These are phyloP conservation scores for Pogonocichla stellata DNA, from an alignment of 2,113 vertebrate genomes.

Conservation along the genomic window DNA sequence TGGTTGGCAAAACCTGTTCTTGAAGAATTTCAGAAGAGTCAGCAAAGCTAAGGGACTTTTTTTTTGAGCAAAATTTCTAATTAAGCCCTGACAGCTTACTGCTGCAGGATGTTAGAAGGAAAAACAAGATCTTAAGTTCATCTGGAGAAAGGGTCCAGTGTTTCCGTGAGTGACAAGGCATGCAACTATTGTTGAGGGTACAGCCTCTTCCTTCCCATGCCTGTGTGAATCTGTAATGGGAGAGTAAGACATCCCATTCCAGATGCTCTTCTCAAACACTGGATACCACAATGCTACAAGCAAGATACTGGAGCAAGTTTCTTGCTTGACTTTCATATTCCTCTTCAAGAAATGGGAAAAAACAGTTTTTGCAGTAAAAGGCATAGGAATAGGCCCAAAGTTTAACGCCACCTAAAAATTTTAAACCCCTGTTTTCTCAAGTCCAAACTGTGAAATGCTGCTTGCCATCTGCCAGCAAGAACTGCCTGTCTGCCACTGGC, in stretches of 20 bases:
- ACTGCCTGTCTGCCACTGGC: background rate
- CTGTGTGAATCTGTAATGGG: background rate
- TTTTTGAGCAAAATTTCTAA: background rate
- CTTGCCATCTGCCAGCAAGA: background rate
- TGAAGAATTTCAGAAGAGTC: background rate
- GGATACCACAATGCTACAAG: background rate
- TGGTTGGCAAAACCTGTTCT: background rate
- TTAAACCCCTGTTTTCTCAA: background rate
- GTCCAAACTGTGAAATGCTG: background rate
- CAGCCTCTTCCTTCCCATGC: background rate
- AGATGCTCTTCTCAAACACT: background rate
- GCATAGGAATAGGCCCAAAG: background rate
- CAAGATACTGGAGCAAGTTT: background rate
- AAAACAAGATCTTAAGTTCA: background rate
- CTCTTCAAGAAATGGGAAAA: background rate
- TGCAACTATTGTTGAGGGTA: background rate
- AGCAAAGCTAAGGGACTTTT: background rate
- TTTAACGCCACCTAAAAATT: background rate
- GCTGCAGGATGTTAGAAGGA: background rate
- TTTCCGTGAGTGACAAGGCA: background rate
- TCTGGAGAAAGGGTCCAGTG: background rate
- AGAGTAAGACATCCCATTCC: background rate
- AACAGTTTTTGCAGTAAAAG: background rate
- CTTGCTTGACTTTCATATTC: background rate
- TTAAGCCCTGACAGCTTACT: background rate